Evolutionary conservation across 2,113 vertebrate genomes (phyloP).

Genomic region (Periophthalmodon schlosseri): DNA sequence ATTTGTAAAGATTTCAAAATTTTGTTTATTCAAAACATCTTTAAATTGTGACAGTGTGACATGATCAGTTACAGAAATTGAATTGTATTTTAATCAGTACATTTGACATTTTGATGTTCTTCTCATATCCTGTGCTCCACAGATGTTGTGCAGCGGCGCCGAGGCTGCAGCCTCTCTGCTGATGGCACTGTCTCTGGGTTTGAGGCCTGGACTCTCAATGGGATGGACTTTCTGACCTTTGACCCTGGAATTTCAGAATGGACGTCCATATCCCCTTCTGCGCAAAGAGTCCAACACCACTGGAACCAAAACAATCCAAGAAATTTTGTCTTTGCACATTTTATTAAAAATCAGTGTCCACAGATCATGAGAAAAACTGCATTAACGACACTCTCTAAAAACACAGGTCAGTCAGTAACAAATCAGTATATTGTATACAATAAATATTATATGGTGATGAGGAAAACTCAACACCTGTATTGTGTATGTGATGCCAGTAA

Average conservation of each 20-base stretch:
- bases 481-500: too few species aligned
- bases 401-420: conserved; percentile 18
- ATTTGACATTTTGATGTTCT: too few species aligned
- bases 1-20: too few species aligned
- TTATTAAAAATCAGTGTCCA: conserved; percentile 5
- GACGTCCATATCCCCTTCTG: not conserved
- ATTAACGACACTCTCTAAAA: not conserved
- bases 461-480: too few species aligned
- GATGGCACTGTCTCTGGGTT: conserved; percentile 4
- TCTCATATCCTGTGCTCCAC: too few species aligned
- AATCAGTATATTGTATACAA: not conserved
- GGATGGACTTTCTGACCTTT: conserved; percentile 17
- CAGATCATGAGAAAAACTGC: not conserved
- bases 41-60: not conserved
- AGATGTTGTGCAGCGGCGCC: conserved; percentile 6
- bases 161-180: conserved; percentile 9
- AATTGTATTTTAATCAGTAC: too few species aligned
- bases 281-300: not conserved
- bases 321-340: not conserved
- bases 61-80: too few species aligned
- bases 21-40: too few species aligned
- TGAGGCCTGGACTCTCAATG: conserved; percentile 25
- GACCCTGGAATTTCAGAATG: not conserved
- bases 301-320: not conserved
- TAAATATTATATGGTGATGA: too few species aligned